A percentile compares a stretch with the other conserved stretches of the same genome.
Evolutionary conservation across 2,797 vertebrate species (phyloP).

Genomic region (Echeneis naucrates): DNA sequence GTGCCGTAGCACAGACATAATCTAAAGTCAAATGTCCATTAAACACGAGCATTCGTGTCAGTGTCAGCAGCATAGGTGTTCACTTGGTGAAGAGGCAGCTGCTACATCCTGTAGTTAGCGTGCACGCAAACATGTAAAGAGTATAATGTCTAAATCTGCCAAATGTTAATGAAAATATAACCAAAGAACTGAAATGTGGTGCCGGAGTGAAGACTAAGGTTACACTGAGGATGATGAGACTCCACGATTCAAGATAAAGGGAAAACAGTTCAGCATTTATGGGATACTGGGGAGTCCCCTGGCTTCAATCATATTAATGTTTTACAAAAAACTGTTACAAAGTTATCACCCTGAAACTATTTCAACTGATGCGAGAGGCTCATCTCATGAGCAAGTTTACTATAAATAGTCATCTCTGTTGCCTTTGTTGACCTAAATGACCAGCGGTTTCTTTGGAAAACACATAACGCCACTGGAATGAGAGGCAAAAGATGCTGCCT

Average conservation of each 20-base stretch:
- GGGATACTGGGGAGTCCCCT: constrained; percentile 11
- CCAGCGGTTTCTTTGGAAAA: constrained; percentile 46
- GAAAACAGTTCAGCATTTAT: neutral
- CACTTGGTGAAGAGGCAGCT: too few relatives aligned
- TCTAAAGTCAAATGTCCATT: too few relatives aligned
- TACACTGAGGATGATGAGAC: neutral
- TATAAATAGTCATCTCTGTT: constrained; percentile 58
- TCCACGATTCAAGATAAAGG: neutral
- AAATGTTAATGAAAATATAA: neutral
- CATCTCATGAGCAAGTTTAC: constrained; percentile 20
- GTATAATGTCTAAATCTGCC: neutral
- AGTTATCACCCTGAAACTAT: constrained; percentile 11
- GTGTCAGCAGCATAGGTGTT: too few relatives aligned
- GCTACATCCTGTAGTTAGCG: too few relatives aligned
- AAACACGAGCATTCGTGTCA: too few relatives aligned
- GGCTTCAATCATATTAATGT: neutral
- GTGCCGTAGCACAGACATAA: too few relatives aligned
- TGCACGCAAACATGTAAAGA: neutral
- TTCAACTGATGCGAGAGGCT: constrained; percentile 18
- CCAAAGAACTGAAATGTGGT: neutral
- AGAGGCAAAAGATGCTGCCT: constrained; percentile 19
- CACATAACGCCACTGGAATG: constrained; percentile 49
- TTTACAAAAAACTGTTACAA: constrained; percentile 22
- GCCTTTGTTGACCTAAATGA: constrained; percentile 34
- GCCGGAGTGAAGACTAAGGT: too few relatives aligned